These are phyloP conservation scores for Drosophila longiperda DNA, from an alignment of 2,888 invertebrate species.

Conservation along the genomic window DNA sequence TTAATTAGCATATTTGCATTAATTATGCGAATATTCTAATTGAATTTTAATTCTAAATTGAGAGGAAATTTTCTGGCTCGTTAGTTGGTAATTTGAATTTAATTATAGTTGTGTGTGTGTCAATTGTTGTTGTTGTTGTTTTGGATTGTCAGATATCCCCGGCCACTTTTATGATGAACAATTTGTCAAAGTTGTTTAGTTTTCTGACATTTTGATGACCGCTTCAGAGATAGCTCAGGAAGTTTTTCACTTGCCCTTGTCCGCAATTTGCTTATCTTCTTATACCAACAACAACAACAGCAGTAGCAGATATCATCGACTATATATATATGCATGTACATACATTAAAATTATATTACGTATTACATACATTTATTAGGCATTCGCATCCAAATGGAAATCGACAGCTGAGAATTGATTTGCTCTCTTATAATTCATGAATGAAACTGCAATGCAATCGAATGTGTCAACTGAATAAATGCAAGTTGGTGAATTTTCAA, in stretches of 20 bases:
- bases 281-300: constrained; percentile 25
- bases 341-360: background rate
- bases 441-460: constrained; percentile 35
- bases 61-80: constrained; percentile 13
- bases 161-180: constrained; percentile 40
- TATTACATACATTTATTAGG: background rate
- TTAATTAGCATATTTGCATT: background rate
- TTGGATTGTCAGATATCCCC: background rate
- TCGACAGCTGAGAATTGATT: background rate
- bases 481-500: background rate
- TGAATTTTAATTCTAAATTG: background rate
- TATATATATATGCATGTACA: background rate
- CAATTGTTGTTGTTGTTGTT: background rate
- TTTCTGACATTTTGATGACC: constrained; percentile 50
- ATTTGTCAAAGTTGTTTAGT: constrained; percentile 45
- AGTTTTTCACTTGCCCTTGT: constrained; percentile 26
- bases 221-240: constrained; percentile 43
- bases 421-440: constrained; percentile 31
- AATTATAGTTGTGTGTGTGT: background rate
- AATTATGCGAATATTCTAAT: background rate
- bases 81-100: background rate
- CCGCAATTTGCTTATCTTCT: constrained; percentile 25
- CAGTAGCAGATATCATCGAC: constrained; percentile 19
- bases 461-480: constrained; percentile 17
- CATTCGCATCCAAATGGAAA: background rate